phyloP scores from a whole-genome alignment of 2,888 invertebrate species.

The Argynnis bischoffii region DNA sequence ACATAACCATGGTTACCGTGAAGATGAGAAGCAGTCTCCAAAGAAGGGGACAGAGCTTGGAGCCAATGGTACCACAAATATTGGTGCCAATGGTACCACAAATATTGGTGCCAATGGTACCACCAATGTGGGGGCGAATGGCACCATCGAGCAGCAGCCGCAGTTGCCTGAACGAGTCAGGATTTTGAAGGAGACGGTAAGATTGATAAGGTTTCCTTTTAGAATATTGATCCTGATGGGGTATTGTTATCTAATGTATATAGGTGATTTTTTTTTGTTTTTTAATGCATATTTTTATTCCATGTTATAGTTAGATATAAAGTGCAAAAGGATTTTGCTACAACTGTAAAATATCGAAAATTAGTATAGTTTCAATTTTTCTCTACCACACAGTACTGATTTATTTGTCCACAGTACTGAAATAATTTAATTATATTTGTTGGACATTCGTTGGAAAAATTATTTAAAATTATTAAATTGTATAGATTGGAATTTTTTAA shows the following conservation, averaged over 20 bases:
- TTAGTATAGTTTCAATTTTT: too few relatives aligned
- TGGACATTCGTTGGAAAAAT: neutral
- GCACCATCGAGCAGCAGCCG: slow-evolving; percentile 37
- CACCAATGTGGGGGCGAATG: neutral
- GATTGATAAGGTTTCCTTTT: neutral
- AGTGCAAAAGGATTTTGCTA: too few relatives aligned
- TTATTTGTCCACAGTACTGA: too few relatives aligned
- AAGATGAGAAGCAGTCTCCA: slow-evolving; percentile 48
- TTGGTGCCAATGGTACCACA: slow-evolving; percentile 35
- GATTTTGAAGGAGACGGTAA: slow-evolving; percentile 7
- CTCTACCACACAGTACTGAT: too few relatives aligned
- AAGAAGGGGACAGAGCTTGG: slow-evolving; percentile 50
- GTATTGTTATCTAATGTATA: neutral
- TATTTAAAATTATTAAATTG: too few relatives aligned
- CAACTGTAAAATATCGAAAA: too few relatives aligned
- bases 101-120: neutral
- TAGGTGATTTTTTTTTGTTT: too few relatives aligned
- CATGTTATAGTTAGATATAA: too few relatives aligned
- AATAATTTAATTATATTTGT: neutral
- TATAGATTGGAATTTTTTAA: too few relatives aligned
- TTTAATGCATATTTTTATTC: too few relatives aligned
- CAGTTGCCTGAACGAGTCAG: slow-evolving; percentile 60
- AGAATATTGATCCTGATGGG: neutral
- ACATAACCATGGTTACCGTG: slow-evolving; percentile 69
- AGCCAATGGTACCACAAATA: slow-evolving; percentile 32